These are phyloP conservation scores for Lasiurus cinereus DNA, from an alignment of 2,113 vertebrate species.

Conservation along the genomic window DNA sequence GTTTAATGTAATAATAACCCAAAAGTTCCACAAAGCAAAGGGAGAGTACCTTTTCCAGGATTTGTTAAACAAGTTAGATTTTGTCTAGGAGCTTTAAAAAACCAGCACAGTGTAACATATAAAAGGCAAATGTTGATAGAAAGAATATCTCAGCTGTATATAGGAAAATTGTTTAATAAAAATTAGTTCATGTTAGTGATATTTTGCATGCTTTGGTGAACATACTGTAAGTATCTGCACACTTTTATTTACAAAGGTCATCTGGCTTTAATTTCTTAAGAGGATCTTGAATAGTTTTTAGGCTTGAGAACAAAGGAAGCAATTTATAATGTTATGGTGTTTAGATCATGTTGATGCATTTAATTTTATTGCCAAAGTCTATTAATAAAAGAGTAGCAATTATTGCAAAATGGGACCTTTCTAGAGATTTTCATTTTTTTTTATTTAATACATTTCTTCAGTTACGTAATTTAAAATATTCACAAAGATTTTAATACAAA, in stretches of 20 bases:
- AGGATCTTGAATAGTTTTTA: constrained; percentile 63
- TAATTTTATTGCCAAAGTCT: constrained; percentile 66
- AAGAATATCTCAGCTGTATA: not conserved
- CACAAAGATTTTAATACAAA: not conserved
- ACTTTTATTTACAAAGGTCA: constrained; percentile 56
- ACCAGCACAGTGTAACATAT: not conserved
- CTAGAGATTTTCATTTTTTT: constrained; percentile 26
- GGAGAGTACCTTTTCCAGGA: not conserved
- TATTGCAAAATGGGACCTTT: constrained; percentile 30
- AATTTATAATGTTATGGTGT: constrained; percentile 40
- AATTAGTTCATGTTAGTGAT: not conserved
- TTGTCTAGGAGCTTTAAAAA: not conserved
- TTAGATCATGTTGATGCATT: constrained; percentile 38
- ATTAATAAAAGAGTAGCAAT: not conserved
- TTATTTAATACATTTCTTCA: not conserved
- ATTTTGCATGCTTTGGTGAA: constrained; percentile 1
- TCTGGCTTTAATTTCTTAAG: constrained; percentile 64
- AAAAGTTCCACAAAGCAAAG: not conserved
- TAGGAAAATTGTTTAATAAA: not conserved
- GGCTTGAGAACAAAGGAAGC: constrained; percentile 39
- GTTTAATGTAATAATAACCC: not conserved
- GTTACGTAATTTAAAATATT: constrained; percentile 45
- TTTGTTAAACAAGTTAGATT: not conserved
- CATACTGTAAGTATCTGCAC: not conserved
- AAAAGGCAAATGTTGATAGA: not conserved